A percentile compares a stretch with the other conserved stretches of the same genome.
Evolutionary conservation across 2,888 invertebrate genomes (phyloP).

Genomic region (Ophion ellenae): DNA sequence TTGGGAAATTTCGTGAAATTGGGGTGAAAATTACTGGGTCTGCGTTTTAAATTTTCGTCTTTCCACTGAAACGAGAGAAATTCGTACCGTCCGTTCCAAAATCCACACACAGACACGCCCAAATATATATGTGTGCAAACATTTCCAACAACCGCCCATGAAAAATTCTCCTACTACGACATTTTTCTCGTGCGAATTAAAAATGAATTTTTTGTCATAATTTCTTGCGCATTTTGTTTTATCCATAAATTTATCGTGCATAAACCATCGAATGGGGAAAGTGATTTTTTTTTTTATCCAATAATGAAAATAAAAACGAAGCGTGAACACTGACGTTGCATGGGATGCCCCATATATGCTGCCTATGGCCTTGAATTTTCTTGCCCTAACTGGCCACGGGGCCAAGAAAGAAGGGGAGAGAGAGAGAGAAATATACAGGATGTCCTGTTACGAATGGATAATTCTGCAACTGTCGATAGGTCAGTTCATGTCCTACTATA

Average conservation of each 20-base stretch:
- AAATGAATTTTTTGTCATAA: no score
- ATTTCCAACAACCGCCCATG: no score
- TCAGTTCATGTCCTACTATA: no score
- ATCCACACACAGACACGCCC: background rate
- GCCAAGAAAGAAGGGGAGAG: slow-evolving; percentile 61
- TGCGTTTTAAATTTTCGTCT: slow-evolving; percentile 67
- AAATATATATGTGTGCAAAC: no score
- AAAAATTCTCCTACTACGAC: no score
- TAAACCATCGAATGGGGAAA: no score
- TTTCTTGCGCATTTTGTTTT: no score
- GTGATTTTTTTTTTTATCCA: no score
- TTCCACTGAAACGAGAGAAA: slow-evolving; percentile 65
- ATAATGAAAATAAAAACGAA: no score
- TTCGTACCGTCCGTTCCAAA: slow-evolving; percentile 2
- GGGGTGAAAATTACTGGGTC: slow-evolving; percentile 72
- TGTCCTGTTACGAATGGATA: slow-evolving; percentile 53
- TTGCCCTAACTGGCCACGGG: slow-evolving; percentile 60
- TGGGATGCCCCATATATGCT: slow-evolving; percentile 9
- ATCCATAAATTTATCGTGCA: background rate
- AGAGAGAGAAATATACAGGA: slow-evolving; percentile 40
- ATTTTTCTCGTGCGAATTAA: no score
- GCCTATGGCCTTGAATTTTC: slow-evolving; percentile 58
- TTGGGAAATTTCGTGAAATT: slow-evolving; percentile 72
- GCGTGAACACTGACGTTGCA: background rate
- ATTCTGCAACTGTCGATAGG: no score